A percentile compares a stretch with the other conserved stretches of the same genome.
Evolutionary conservation across 1,140 invertebrate genomes (phyloP).

Genomic region (Cotesia chilonis): DNA sequence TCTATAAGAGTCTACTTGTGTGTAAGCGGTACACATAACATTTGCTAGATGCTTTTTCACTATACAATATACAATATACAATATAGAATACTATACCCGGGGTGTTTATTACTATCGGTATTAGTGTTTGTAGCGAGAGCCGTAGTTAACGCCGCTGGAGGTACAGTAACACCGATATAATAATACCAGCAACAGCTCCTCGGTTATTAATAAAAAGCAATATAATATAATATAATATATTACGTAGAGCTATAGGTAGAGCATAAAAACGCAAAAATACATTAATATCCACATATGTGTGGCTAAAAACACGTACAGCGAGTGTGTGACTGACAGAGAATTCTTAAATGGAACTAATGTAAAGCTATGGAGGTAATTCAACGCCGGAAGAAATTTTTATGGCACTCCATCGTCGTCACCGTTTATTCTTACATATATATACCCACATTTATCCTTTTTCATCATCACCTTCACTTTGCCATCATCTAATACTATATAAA

Average conservation of each 20-base stretch:
- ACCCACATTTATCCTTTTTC: constrained; percentile 4
- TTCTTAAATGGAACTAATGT: neutral
- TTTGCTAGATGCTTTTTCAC: neutral
- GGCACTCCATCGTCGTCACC: constrained; percentile 40
- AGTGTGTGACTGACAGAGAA: constrained; percentile 19
- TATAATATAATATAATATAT: no score
- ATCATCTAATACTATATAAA: no score
- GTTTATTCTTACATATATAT: constrained; percentile 1
- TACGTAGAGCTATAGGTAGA: no score
- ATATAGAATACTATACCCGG: no score
- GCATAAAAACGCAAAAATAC: neutral
- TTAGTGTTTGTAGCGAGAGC: no score
- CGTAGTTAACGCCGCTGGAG: no score
- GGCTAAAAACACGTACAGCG: neutral
- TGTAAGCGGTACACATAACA: neutral
- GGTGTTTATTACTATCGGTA: no score
- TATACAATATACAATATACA: no score
- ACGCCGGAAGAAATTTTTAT: constrained; percentile 61
- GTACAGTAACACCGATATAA: no score
- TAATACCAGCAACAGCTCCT: no score
- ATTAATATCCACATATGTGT: neutral
- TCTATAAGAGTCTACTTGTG: neutral
- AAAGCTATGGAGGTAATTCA: constrained; percentile 45
- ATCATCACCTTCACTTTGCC: neutral
- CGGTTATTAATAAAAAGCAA: no score